Base-by-base conservation (phyloP, 2,113 vertebrate species). In the Alethe diademata region DNA sequence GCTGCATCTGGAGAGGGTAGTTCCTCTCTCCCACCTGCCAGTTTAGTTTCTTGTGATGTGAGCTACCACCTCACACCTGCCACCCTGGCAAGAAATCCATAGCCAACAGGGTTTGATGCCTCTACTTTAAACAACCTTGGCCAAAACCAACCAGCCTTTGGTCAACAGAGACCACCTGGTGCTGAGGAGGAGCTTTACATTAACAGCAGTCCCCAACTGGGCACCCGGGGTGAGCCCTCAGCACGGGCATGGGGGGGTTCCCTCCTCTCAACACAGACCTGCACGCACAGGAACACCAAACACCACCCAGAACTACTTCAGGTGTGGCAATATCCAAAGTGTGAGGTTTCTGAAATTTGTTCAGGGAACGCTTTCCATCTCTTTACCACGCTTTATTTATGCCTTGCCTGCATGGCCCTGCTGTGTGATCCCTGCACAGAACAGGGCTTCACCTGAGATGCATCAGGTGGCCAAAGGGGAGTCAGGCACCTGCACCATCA, bases 401-500 rank as follows among this genome's bases (percentile, higher is more conserved):
- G 23, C 47, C 56, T 78, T 48, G 33, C 36, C 57, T 69, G 45
- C 47, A 6, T 8, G 35, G 50, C 76, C 56, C 60, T 35, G 35
- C 26, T 20, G 3, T 33, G 2, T 50, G 24, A 70, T 35, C 51
- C 14, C 26, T 12, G 48, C 28, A 29, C 40, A 57, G 45, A 69
- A 60, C 40, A 72, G 43, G 53, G 47, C 14, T 20, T 48, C 35
- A 15, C 25, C 48, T 2, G 26, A 58, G 48, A 61, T 24, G 43
- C 23, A 53, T 42, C 2, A 6, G 47, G 36, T 1, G 2, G 64
- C 62, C 56, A 62, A 69, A 78, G 43, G 8, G 31, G 25, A 87
- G 18, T 9, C 51, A 23, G 73, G 76, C 1, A 2, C 18, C 54
- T 47, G 56, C 0, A 0, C 43, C 61, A 82, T 4, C 22, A 5